Evolutionary conservation across 2,888 invertebrate genomes (phyloP).

Genomic region (Epirrhoe alternata): DNA sequence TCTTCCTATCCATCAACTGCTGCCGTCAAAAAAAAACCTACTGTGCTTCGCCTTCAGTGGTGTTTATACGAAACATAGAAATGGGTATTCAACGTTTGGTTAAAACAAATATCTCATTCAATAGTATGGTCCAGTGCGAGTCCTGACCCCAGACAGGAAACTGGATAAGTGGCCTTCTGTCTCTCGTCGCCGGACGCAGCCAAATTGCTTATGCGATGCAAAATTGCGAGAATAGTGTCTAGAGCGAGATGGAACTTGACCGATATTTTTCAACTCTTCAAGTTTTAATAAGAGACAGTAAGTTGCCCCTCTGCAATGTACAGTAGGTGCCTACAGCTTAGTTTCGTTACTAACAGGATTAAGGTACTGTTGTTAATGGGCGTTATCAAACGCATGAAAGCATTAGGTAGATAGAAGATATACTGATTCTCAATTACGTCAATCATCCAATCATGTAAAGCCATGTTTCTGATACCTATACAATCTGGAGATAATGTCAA

Average conservation of each 20-base stretch:
- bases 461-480: background rate
- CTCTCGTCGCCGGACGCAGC: conserved; percentile 37
- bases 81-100: too few relatives aligned
- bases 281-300: too few relatives aligned
- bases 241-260: background rate
- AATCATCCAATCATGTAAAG: background rate
- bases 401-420: background rate
- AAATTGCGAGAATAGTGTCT: conserved; percentile 17
- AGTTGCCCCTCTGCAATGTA: too few relatives aligned
- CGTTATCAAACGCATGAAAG: too few relatives aligned
- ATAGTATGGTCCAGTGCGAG: conserved; percentile 13
- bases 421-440: background rate
- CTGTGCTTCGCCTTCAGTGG: too few relatives aligned
- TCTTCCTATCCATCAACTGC: too few relatives aligned
- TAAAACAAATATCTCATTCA: background rate
- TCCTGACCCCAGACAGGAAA: conserved; percentile 40
- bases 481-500: background rate
- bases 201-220: conserved; percentile 34
- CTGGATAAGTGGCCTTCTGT: conserved; percentile 32
- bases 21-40: too few relatives aligned
- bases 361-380: too few relatives aligned
- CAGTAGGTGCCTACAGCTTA: too few relatives aligned
- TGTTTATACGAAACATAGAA: too few relatives aligned
- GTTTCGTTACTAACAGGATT: too few relatives aligned
- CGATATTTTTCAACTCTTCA: background rate